Conservation (phyloP, 2,888 invertebrate genomes). For the Sisyra terminalis region DNA sequence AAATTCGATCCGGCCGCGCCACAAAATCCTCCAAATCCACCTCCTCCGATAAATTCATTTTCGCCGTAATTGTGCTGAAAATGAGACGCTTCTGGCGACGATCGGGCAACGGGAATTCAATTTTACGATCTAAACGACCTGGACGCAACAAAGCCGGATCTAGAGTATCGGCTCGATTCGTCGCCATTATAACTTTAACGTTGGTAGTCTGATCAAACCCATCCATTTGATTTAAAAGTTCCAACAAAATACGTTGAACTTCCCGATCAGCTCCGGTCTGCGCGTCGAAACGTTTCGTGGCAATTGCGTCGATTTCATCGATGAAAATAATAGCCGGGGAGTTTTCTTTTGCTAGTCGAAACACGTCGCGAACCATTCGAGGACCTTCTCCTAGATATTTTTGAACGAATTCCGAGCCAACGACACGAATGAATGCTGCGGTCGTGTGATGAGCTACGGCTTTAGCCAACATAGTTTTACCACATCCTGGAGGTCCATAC, state of each 20-base stretch:
- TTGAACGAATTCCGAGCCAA: constrained; percentile 98
- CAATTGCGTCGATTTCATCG: constrained; percentile 99
- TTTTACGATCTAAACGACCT: constrained; percentile 94
- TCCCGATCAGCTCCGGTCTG: constrained; percentile 98
- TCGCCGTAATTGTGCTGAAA: constrained; percentile 93
- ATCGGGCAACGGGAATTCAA: constrained; percentile 96
- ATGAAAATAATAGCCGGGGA: constrained; percentile 99
- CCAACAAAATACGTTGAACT: constrained; percentile 93
- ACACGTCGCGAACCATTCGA: constrained; percentile 98
- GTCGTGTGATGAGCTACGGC: constrained; percentile 98
- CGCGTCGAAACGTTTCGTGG: constrained; percentile 95
- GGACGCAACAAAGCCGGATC: constrained; percentile 94
- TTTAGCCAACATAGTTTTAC: constrained; percentile 99
- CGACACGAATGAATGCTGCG: constrained; percentile 96
- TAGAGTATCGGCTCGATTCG: constrained; percentile 92
- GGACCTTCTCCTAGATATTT: constrained; percentile 99
- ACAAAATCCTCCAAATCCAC: constrained; percentile 99
- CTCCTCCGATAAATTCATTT: constrained; percentile 96
- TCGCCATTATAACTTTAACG: constrained; percentile 92
- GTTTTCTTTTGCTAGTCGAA: constrained; percentile 96
- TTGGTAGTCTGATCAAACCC: constrained; percentile 99
- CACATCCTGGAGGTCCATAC: constrained; percentile 99
- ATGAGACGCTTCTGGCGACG: constrained; percentile 83
- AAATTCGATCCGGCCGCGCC: constrained; percentile 94
- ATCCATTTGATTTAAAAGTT: constrained; percentile 98